Evolutionary conservation across 2,888 invertebrate species (phyloP), one percentile per base, ranked within the genome.

Genomic region (Germaria angustata): DNA sequence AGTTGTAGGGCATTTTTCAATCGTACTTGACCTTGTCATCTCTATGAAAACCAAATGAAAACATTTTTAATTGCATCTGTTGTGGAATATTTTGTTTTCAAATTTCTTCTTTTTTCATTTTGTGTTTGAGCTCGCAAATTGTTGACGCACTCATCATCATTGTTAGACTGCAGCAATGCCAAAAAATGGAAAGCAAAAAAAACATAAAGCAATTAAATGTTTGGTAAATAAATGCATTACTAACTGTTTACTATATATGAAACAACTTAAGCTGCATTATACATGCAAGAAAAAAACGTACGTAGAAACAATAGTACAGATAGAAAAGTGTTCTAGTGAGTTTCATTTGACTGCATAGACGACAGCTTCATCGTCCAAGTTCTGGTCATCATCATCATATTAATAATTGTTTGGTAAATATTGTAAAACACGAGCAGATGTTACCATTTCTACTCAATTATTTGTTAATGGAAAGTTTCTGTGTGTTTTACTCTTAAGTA

Each of bases 331-430:
- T 32, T 11, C 36, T 2, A 44, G 22, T 24, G 39, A 46, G 36
- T 49, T 11, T 41, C 13, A 15, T 20, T 51, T 32, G 39, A 71
- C 32, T 32, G 8, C 11, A 32, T 53, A 9, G 15, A 28, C 13
- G n/a, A 20, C 7, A 49, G 24, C 22, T 55, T 49, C 13, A 32
- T 39, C 9, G 7, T 34, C 32, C 28, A 51, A 0, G 2, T 34
- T 34, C 11, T 61, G 2, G 17, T 32, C 66, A 53, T 24, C 51
- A 77, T 65, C 34, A 51, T 63, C n/a, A 53, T 53, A 53, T 39
- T 71, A 72, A 79, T 59, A 79, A 79, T 73, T 73, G 79, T 68
- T 79, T 72, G 59, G 72, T 53, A 79, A 79, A 73, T 73, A 73
- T 59, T 73, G 34, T 57, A 66, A 59, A 66, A 59, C 66, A 41